A percentile compares a stretch with the other conserved stretches of the same genome.
phyloP scores from a whole-genome alignment of 2,113 vertebrate genomes.

The Ctenodactylus gundi region DNA sequence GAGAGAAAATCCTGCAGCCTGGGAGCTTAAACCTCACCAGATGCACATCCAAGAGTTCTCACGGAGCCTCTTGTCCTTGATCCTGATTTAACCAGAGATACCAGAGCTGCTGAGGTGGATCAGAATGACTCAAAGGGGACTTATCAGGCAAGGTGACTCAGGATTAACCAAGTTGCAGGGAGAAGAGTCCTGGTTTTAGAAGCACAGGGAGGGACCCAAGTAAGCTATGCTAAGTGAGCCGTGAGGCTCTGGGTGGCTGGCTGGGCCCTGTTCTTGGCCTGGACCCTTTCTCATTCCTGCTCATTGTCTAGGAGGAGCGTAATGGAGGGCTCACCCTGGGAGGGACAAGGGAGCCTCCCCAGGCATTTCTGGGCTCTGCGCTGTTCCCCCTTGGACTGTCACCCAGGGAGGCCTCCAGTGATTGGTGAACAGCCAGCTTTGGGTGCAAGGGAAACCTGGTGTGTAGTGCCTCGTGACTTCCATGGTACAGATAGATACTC shows the following conservation, averaged over 20 bases:
- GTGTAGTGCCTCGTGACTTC: neutral
- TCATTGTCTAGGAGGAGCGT: neutral
- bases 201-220: neutral
- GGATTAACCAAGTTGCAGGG: conserved; percentile 44
- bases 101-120: conserved; percentile 17
- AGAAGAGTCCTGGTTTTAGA: neutral
- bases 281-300: neutral
- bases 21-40: conserved; percentile 44
- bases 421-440: neutral
- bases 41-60: conserved; percentile 43
- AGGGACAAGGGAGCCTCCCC: neutral
- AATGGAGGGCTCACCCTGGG: neutral
- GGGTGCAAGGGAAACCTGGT: neutral
- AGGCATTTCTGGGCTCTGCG: neutral
- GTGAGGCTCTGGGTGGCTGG: rapidly evolving
- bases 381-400: neutral
- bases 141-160: conserved; percentile 62
- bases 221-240: neutral
- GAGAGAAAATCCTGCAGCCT: conserved; percentile 38
- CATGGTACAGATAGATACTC: neutral
- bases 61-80: conserved; percentile 52
- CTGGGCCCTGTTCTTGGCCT: neutral
- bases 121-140: neutral
- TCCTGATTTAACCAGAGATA: conserved; percentile 24
- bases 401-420: rapidly evolving